Evolutionary conservation across 2,888 invertebrate species (phyloP).

Genomic region (Xylocampa areola): DNA sequence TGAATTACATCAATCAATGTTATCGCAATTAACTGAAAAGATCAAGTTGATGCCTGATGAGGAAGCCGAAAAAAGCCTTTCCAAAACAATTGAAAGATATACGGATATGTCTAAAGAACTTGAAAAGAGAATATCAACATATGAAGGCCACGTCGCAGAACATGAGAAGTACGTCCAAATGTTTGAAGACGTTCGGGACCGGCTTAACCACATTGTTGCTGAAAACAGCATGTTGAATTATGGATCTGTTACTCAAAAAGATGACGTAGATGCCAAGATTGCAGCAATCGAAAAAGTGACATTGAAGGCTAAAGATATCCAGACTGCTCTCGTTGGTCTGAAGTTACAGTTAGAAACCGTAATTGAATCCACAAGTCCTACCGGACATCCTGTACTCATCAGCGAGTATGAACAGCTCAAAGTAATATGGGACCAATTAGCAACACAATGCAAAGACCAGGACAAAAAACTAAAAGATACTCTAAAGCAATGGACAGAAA

Average conservation of each 20-base stretch:
- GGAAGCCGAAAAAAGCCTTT: slow-evolving; percentile 93
- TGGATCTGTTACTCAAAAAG: slow-evolving; percentile 94
- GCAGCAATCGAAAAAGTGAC: slow-evolving; percentile 93
- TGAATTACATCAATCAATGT: slow-evolving; percentile 94
- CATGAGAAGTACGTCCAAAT: slow-evolving; percentile 95
- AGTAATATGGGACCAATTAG: slow-evolving; percentile 93
- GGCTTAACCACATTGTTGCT: slow-evolving; percentile 94
- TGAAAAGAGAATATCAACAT: slow-evolving; percentile 91
- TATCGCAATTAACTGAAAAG: slow-evolving; percentile 95
- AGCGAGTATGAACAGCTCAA: slow-evolving; percentile 94
- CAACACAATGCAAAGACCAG: slow-evolving; percentile 92
- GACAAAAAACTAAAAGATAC: slow-evolving; percentile 93
- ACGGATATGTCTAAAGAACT: slow-evolving; percentile 92
- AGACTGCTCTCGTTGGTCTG: slow-evolving; percentile 92
- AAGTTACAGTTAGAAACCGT: slow-evolving; percentile 93
- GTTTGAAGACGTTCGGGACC: slow-evolving; percentile 95
- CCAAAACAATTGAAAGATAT: slow-evolving; percentile 93
- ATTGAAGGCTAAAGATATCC: slow-evolving; percentile 93
- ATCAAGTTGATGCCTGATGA: slow-evolving; percentile 94
- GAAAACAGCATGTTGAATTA: slow-evolving; percentile 94
- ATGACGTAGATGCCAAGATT: slow-evolving; percentile 94
- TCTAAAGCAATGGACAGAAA: slow-evolving; percentile 94
- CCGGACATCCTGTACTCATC: slow-evolving; percentile 93
- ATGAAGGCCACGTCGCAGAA: slow-evolving; percentile 93
- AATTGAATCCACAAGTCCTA: slow-evolving; percentile 93